Evolutionary conservation across 2,888 invertebrate species (phyloP), one percentile per base, ranked within the genome.

Genomic region (Pachydiplax longipennis): DNA sequence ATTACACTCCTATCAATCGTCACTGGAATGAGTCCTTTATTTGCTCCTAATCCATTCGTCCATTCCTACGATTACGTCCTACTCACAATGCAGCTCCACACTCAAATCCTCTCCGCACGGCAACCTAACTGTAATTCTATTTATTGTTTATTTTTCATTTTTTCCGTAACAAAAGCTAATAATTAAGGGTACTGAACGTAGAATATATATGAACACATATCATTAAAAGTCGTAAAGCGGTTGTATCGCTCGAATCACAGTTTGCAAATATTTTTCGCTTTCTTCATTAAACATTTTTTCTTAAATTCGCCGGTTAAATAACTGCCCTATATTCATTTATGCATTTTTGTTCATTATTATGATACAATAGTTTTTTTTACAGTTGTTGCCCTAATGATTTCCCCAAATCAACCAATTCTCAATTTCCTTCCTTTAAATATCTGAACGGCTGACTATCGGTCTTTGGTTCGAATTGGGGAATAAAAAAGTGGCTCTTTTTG

Each of bases 171-270:
- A 65, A 87, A 87, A 87, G 87, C 87, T 87, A 87, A 40, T 35
- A 87, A 87, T 87, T 37, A 87, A 37, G 87, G 87, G 61, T 37
- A 87, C 65, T 87, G 87, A 87, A 87, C 87, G 87, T 37, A 87
- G 87, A 65, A 87, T 87, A 87, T 87, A 87, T 87, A 65, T 87
- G 87, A 87, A 87, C 61, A 87, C 87, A 87, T 87, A 87, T 87
- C 61, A 87, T 87, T 87, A 87, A 87, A 87, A 61, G 65, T 87
- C 37, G 87, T 87, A 37, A 87, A 87, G 87, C 87, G 87, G 87
- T 87, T 61, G 87, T 87, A 87, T 87, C 87, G 87, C 87, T 87
- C 87, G 61, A 61, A 87, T 87, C 87, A 87, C 87, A 87, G 87
- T 87, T 37, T 87, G 87, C 87, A 87, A 87, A 65, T 87, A 87